These are phyloP conservation scores for Alectura lathami DNA, from an alignment of 2,113 vertebrate species.

Conservation along the genomic window DNA sequence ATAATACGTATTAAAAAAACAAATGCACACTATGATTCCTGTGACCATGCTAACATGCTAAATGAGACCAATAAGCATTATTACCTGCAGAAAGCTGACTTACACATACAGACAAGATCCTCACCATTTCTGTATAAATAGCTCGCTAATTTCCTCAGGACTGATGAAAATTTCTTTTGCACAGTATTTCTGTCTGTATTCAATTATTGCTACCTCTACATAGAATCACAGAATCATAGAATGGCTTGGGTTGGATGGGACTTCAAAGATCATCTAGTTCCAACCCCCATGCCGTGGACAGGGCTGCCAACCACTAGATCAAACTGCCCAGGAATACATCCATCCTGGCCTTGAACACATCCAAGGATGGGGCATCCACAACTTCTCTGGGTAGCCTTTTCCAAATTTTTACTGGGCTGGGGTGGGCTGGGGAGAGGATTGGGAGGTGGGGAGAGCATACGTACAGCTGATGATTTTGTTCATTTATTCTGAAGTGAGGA, in stretches of 20 bases:
- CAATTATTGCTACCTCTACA: not conserved
- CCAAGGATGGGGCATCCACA: too few species aligned
- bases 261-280: too few species aligned
- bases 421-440: too few species aligned
- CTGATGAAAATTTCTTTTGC: not conserved
- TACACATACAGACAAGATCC: not conserved
- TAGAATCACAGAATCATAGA: too few species aligned
- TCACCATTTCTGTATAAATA: not conserved
- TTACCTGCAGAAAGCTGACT: not conserved
- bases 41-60: not conserved
- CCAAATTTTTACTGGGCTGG: too few species aligned
- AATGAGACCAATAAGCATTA: not conserved
- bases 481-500: not conserved
- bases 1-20: not conserved
- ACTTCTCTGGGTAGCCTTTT: too few species aligned
- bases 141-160: not conserved
- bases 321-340: too few species aligned
- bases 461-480: not conserved
- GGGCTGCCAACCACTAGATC: too few species aligned
- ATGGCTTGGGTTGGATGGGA: too few species aligned
- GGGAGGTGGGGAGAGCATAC: too few species aligned
- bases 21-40: not conserved
- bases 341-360: too few species aligned
- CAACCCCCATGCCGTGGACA: too few species aligned
- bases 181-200: not conserved